phyloP scores from a whole-genome alignment of 2,113 vertebrate species.

The Tichodroma muraria region DNA sequence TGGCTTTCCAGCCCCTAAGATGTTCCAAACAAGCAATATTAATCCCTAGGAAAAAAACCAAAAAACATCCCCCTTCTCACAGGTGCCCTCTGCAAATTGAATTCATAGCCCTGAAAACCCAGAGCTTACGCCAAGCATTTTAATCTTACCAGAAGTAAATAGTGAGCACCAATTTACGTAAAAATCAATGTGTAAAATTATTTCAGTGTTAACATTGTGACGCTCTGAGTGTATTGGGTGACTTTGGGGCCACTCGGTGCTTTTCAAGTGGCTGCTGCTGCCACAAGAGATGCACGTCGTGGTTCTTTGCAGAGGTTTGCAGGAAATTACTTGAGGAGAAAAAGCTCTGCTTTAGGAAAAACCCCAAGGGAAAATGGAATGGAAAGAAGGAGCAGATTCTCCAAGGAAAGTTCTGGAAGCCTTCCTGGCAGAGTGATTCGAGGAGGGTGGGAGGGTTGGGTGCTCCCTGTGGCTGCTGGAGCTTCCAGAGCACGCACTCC shows the following conservation, averaged over 20 bases:
- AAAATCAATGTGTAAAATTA: neutral
- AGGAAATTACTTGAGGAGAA: neutral
- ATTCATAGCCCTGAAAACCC: neutral
- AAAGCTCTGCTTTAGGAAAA: neutral
- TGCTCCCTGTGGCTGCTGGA: constrained; percentile 30
- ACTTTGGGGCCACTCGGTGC: neutral
- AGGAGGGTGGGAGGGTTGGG: neutral
- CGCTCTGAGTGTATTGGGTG: neutral
- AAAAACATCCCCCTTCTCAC: neutral
- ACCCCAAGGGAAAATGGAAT: neutral
- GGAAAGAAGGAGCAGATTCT: neutral
- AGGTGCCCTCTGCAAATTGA: neutral
- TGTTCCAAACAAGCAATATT: neutral
- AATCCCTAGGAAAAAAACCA: neutral
- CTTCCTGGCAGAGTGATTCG: neutral
- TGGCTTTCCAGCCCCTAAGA: neutral
- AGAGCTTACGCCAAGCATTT: neutral
- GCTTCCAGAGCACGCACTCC: constrained; percentile 16
- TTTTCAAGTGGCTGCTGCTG: neutral
- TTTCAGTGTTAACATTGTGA: neutral
- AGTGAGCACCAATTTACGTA: neutral
- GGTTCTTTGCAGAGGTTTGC: neutral
- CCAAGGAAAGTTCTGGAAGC: neutral
- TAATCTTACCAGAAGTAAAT: neutral
- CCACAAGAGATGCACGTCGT: accelerated